A percentile compares a stretch with the other conserved stretches of the same genome.
phyloP scores from a whole-genome alignment of 1,140 invertebrate genomes.

The Polypedilum pembai region DNA sequence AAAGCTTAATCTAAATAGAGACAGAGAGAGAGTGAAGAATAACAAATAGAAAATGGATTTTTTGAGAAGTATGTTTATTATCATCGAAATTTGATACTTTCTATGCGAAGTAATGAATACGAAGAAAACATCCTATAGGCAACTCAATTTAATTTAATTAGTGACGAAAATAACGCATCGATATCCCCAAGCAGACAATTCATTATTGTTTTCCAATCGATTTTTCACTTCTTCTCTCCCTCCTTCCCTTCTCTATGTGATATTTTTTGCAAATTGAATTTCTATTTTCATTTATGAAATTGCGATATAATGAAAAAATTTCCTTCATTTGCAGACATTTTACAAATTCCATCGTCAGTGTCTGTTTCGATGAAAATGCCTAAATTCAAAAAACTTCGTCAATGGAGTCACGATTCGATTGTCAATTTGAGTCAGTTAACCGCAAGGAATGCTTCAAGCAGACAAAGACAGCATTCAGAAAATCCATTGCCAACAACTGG shows the following conservation, averaged over 20 bases:
- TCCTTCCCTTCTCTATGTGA: background rate
- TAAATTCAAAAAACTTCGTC: slow-evolving; percentile 20
- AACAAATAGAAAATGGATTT: background rate
- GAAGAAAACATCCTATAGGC: too few relatives aligned
- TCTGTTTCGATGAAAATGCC: slow-evolving; percentile 17
- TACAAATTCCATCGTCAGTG: background rate
- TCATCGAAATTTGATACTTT: too few relatives aligned
- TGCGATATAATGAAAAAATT: background rate
- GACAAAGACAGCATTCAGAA: background rate
- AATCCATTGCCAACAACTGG: slow-evolving; percentile 18
- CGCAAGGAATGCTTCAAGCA: background rate
- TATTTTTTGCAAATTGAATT: background rate
- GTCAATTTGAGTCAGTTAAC: slow-evolving; percentile 9
- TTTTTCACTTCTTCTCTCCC: background rate
- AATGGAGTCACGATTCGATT: slow-evolving; percentile 22
- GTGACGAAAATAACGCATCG: too few relatives aligned
- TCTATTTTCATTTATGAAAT: background rate
- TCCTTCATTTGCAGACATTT: background rate
- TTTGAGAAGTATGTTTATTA: background rate
- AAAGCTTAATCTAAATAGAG: too few relatives aligned
- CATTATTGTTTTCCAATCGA: background rate
- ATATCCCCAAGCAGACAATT: too few relatives aligned
- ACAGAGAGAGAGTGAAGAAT: too few relatives aligned
- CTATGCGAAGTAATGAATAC: too few relatives aligned
- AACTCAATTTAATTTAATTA: too few relatives aligned